Evolutionary conservation across 2,113 vertebrate species (phyloP).

Genomic region (Anhinga anhinga): DNA sequence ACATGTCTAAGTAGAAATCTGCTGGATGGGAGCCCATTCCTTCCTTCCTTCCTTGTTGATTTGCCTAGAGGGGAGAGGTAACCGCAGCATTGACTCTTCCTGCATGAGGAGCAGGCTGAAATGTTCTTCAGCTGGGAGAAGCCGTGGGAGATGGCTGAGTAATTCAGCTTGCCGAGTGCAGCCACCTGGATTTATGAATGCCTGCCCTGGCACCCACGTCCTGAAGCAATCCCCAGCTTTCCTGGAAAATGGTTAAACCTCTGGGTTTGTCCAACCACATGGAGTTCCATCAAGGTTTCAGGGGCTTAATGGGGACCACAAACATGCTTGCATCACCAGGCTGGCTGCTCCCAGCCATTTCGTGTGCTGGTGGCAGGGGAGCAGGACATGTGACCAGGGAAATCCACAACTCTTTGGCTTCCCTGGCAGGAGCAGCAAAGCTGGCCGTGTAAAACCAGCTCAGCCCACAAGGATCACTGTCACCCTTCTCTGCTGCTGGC

Average conservation of each 20-base stretch:
- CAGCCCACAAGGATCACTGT: neutral
- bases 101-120: neutral
- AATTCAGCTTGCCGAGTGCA: neutral
- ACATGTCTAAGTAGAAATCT: neutral
- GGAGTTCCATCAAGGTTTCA: neutral
- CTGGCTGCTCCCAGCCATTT: neutral
- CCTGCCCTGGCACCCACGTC: neutral
- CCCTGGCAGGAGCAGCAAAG: neutral
- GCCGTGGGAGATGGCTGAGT: neutral
- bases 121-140: neutral
- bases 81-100: neutral
- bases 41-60: neutral
- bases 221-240: neutral
- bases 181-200: neutral
- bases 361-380: neutral
- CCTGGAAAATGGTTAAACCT: neutral
- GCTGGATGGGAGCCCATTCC: neutral
- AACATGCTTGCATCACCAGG: neutral
- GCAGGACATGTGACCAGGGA: rapidly evolving
- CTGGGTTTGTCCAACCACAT: neutral
- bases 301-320: neutral
- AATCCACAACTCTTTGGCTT: neutral
- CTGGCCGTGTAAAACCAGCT: neutral
- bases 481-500: neutral
- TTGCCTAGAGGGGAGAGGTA: neutral